Evolutionary conservation across 1,140 invertebrate species (phyloP).

Genomic region (Drosophila ohnishii): DNA sequence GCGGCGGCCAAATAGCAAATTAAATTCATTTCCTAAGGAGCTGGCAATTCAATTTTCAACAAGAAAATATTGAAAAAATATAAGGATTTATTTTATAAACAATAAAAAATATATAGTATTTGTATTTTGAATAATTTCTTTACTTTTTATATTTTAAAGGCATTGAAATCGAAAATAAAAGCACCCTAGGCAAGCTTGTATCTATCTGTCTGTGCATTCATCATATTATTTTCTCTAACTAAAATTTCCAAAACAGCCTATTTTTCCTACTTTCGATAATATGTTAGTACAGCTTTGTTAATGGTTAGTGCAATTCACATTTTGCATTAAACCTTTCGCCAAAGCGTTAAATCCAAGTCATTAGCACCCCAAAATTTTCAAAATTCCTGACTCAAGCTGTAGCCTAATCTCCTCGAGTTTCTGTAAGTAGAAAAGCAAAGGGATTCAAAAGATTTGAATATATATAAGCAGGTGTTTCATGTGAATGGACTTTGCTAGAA

Average conservation of each 20-base stretch:
- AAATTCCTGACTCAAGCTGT: neutral
- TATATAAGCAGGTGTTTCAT: neutral
- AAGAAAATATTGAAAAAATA: neutral
- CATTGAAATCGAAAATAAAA: neutral
- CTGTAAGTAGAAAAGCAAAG: neutral
- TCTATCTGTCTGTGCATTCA: neutral
- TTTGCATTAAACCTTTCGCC: conserved; percentile 14
- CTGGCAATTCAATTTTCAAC: neutral
- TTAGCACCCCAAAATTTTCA: neutral
- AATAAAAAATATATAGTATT: neutral
- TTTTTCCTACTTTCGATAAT: conserved; percentile 13
- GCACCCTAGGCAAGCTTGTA: neutral
- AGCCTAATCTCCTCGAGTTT: neutral
- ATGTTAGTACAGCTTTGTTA: conserved; percentile 27
- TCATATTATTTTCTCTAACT: neutral
- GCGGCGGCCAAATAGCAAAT: neutral
- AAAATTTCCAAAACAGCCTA: neutral
- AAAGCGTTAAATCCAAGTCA: neutral
- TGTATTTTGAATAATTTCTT: neutral
- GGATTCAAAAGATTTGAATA: neutral
- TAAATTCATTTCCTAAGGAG: neutral
- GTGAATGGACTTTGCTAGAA: conserved; percentile 14
- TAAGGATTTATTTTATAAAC: neutral
- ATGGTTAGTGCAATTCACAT: conserved; percentile 20
- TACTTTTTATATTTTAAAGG: neutral